Evolutionary conservation across 2,888 invertebrate species (phyloP).

Genomic region (Phlogophora meticulosa): DNA sequence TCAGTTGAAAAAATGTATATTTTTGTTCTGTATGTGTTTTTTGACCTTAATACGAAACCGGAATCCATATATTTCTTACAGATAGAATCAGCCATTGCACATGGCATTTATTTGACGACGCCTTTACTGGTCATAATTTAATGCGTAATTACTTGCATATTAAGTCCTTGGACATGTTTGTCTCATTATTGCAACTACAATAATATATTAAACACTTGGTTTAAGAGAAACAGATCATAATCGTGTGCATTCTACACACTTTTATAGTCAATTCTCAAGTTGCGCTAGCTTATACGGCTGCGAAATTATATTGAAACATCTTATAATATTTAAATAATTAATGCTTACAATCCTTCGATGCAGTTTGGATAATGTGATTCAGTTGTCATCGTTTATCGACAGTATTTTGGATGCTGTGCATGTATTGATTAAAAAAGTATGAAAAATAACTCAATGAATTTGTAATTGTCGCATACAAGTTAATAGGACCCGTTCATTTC

Average conservation of each 20-base stretch:
- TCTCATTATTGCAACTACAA: neutral
- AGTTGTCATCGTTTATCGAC: conserved; percentile 12
- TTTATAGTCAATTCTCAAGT: conserved; percentile 3
- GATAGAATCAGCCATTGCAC: conserved; percentile 3
- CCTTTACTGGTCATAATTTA: conserved; percentile 5
- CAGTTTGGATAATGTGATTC: neutral
- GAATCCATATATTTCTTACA: neutral
- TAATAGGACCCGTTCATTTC: conserved; percentile 23
- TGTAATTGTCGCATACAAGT: conserved; percentile 21
- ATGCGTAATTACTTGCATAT: neutral
- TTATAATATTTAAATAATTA: neutral
- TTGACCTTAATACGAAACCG: neutral
- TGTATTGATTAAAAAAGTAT: conserved; percentile 4
- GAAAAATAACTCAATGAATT: conserved; percentile 19
- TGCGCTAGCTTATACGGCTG: neutral
- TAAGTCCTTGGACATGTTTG: neutral
- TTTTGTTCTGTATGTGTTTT: neutral
- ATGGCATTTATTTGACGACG: conserved; percentile 21
- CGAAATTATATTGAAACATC: neutral
- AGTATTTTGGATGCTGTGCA: conserved; percentile 10
- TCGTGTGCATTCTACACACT: neutral
- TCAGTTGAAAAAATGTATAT: neutral
- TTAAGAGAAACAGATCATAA: neutral
- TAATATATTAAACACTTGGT: conserved; percentile 13
- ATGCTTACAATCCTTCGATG: neutral